Percentiles rank a stretch among this genome's conserved stretches.
These are phyloP conservation scores for Aphelenchoides bicaudatus DNA, from an alignment of 2,888 invertebrate genomes.

Conservation along the genomic window DNA sequence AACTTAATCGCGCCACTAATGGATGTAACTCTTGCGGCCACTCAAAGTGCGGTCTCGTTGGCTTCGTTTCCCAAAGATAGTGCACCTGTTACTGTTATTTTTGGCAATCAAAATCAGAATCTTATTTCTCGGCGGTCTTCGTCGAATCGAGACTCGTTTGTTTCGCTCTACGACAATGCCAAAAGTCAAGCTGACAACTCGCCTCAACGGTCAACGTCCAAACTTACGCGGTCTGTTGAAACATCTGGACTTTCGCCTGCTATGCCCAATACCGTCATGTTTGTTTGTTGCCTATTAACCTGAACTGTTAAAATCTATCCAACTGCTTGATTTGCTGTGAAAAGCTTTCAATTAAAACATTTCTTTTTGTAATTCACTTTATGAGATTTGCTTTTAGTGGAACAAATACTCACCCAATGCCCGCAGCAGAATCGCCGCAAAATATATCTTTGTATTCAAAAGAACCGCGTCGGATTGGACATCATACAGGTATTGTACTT, in stretches of 20 bases:
- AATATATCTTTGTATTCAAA: constrained; percentile 27
- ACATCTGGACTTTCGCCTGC: constrained; percentile 9
- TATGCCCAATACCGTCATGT: constrained; percentile 20
- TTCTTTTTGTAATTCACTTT: too few relatives aligned
- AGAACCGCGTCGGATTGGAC: constrained; percentile 31
- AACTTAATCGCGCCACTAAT: constrained; percentile 21
- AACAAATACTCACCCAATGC: not conserved
- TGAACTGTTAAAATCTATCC: too few relatives aligned
- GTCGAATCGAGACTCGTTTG: constrained; percentile 33
- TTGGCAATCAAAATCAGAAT: constrained; percentile 24
- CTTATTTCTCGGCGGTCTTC: constrained; percentile 22
- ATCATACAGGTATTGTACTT: not conserved
- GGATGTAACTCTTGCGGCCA: not conserved
- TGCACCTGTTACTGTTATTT: constrained; percentile 29
- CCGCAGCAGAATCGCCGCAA: constrained; percentile 29
- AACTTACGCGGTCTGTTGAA: constrained; percentile 15
- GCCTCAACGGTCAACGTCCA: constrained; percentile 14
- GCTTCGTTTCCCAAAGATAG: constrained; percentile 34
- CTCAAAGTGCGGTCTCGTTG: constrained; percentile 24
- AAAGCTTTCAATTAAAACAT: too few relatives aligned
- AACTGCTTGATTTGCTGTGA: constrained; percentile 11
- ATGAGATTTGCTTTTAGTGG: too few relatives aligned
- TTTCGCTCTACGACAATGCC: constrained; percentile 38
- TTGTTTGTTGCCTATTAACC: too few relatives aligned
- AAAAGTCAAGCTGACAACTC: constrained; percentile 3